A percentile compares a stretch with the other conserved stretches of the same genome.
Evolutionary conservation across 2,113 vertebrate species (phyloP).

Genomic region (Dasyprocta punctata): DNA sequence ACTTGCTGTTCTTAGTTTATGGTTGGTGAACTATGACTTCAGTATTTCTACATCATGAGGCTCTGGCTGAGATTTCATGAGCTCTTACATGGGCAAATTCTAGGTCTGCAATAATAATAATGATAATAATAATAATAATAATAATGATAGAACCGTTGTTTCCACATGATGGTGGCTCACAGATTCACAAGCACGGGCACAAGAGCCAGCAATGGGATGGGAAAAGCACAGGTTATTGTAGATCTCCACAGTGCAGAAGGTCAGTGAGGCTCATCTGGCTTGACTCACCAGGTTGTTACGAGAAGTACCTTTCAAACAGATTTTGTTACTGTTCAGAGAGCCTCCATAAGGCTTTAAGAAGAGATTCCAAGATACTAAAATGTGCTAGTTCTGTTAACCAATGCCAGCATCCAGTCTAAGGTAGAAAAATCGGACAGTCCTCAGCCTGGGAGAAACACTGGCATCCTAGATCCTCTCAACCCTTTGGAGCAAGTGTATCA

Average conservation of each 20-base stretch:
- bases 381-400: neutral
- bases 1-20: neutral
- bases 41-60: neutral
- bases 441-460: neutral
- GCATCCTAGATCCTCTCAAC: neutral
- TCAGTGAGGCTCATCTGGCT: neutral
- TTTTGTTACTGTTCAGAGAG: neutral
- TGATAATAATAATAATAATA: neutral
- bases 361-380: neutral
- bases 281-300: neutral
- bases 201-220: neutral
- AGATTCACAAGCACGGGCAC: neutral
- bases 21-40: neutral
- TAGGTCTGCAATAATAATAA: neutral
- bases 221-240: neutral
- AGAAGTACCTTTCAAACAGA: slow-evolving; percentile 5
- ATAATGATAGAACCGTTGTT: neutral
- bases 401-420: neutral
- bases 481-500: neutral
- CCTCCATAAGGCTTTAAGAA: neutral
- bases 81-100: neutral
- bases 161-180: neutral
- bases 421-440: neutral
- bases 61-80: neutral
- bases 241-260: neutral